Evolutionary conservation across 2,797 vertebrate species (phyloP), one percentile per base, ranked within the genome.

Genomic region (Lemur catta): DNA sequence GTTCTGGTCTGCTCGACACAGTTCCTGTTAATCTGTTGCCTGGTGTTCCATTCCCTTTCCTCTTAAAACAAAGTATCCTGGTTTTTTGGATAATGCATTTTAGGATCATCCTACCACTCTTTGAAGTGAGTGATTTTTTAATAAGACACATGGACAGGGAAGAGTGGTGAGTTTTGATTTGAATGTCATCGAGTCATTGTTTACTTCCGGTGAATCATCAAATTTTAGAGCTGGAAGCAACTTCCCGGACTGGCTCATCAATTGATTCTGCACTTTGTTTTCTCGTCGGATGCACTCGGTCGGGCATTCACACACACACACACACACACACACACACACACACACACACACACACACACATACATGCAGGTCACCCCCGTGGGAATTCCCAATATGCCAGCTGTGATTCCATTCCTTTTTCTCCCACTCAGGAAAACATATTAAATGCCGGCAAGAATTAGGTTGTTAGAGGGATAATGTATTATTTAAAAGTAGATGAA

Each of bases 381-480:
- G 72, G 93, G 72, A 63, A 48, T 91, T 82, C 84, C 55, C 81
- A 63, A 3, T 24, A 38, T n/a, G 46, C 57, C 72, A 74, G 55
- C 89, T 67, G 71, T 65, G 28, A 86, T 10, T 61, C 65, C 2
- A 7, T 46, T 81, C n/a, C 22, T 86, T 81, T 84, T 74, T 18
- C 48, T 93, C 52, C 84, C 84, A 50, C 35, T 57, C 5, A 0
- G 85, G 52, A 80, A 78, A 80, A 76, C 63, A 30, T 57, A n/a
- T 43, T 50, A 85, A 91, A 84, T 24, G 38, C 63, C 38, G 52
- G 72, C 0, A 14, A 89, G 90, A 89, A 91, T 88, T 69, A 91
- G 78, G 38, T 94, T 94, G 78, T 95, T 95, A 94, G 38, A 95
- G 71, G 78, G 84, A 81, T 95, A 76, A 96, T 92, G 69, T 61